These are phyloP conservation scores for Zaprionus lachaisei DNA, from an alignment of 1,140 invertebrate genomes.

Conservation along the genomic window DNA sequence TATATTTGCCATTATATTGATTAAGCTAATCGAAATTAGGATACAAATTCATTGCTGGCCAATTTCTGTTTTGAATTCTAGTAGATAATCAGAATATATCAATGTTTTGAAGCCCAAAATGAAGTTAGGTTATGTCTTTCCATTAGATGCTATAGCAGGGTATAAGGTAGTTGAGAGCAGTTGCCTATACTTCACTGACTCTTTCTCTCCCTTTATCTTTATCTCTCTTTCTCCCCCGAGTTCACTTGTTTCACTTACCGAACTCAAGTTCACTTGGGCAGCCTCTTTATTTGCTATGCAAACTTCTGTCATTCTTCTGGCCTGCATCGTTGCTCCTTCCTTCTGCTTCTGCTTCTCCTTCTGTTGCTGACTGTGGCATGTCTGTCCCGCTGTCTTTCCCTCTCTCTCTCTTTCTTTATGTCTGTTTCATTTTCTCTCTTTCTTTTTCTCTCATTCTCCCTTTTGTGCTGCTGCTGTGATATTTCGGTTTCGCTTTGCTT, in stretches of 20 bases:
- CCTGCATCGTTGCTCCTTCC: background rate
- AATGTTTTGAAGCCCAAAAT: too few species aligned
- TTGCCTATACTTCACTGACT: background rate
- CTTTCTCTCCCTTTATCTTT: background rate
- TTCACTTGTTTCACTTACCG: constrained; percentile 1
- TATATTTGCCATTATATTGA: too few species aligned
- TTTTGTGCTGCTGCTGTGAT: background rate
- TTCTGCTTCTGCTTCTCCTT: background rate
- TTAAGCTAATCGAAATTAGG: too few species aligned
- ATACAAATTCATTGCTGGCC: too few species aligned
- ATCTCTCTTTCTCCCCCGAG: too few species aligned
- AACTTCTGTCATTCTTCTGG: background rate
- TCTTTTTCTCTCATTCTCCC: background rate
- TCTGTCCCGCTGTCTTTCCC: background rate
- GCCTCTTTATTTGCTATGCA: constrained; percentile 4
- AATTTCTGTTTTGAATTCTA: too few species aligned
- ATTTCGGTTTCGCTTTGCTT: constrained; percentile 10
- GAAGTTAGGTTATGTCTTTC: too few species aligned
- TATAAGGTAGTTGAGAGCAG: background rate
- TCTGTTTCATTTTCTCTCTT: background rate
- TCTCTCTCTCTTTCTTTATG: background rate
- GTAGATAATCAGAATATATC: too few species aligned
- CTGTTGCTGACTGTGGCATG: background rate
- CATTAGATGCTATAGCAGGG: rapidly evolving
- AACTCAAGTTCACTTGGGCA: background rate